Evolutionary conservation across 2,113 vertebrate species (phyloP).

Genomic region (Hippocampus comes): DNA sequence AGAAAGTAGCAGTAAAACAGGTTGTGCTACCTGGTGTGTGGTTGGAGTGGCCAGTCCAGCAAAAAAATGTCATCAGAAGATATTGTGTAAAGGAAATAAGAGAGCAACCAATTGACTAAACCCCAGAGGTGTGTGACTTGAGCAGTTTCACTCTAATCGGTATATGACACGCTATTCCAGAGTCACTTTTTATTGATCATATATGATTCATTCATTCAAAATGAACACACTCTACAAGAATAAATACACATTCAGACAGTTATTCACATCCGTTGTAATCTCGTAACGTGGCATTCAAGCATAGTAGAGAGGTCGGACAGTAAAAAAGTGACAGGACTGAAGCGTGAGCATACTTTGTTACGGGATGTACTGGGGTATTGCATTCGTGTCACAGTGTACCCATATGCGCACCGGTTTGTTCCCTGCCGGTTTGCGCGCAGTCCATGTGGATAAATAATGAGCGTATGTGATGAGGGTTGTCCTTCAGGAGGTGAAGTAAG

Average conservation of each 20-base stretch:
- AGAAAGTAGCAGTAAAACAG: not conserved
- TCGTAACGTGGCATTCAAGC: slow-evolving; percentile 40
- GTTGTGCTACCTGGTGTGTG: not conserved
- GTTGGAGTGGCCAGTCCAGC: not conserved
- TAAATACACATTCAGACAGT: slow-evolving; percentile 48
- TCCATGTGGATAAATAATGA: slow-evolving; percentile 11
- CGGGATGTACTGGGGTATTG: slow-evolving; percentile 28
- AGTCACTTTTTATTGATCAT: slow-evolving; percentile 40
- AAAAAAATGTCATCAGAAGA: not conserved
- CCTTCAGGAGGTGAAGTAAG: slow-evolving; percentile 93
- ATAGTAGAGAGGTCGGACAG: slow-evolving; percentile 10
- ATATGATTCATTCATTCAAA: slow-evolving; percentile 26
- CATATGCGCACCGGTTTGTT: slow-evolving; percentile 9
- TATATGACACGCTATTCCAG: not conserved
- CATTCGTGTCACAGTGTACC: slow-evolving; percentile 27
- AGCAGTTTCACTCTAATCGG: too few relatives aligned
- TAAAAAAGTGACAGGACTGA: not conserved
- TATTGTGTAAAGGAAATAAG: too few relatives aligned
- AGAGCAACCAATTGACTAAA: too few relatives aligned
- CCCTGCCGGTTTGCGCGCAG: slow-evolving; percentile 6
- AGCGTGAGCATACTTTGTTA: slow-evolving; percentile 1
- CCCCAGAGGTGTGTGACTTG: too few relatives aligned
- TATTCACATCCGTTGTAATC: slow-evolving; percentile 54
- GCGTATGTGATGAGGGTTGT: not conserved
- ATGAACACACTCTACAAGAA: slow-evolving; percentile 60